Base-by-base conservation (phyloP, 2,113 vertebrate species). In the Pithys albifrons region DNA sequence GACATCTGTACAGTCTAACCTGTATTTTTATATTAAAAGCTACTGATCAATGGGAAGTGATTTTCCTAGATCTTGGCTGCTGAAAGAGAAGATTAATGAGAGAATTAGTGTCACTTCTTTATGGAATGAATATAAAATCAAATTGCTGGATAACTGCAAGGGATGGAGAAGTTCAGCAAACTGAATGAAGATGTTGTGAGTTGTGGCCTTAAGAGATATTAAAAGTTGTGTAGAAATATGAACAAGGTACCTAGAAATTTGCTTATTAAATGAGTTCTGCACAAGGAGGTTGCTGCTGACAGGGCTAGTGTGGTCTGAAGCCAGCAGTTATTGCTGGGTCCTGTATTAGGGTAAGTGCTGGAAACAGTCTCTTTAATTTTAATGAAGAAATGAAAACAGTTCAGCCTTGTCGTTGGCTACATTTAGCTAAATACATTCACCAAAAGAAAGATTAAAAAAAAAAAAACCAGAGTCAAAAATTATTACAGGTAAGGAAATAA, bases 51-150 rank as follows among this genome's bases (percentile, higher is more conserved):
- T 96, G 83, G 49, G 82, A 95, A 93, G 76, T 75, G 65, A 91
- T 55, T 94, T 96, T 91, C 73, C 92, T 93, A 90, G 66, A 81
- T 93, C 91, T 93, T 91, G 88, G 73, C 86, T 94, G 70, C 80
- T 93, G 71, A 93, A 90, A 78, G 79, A 90, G 94, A 89, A 96
- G 92, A 96, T 97, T 94, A 96, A 93, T 90, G 93, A 78, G 88
- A 87, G 80, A 96, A 89, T 91, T 91, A 94, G 35, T 72, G 92
- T 91, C 88, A 76, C 65, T 93, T 77, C 73, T 94, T 93, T 92
- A 76, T 6, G 15, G 80, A 84, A 75, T 87, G 73, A 81, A 89
- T 93, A 87, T 91, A 94, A 96, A 94, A 84, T 84, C 65, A 94
- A 95, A 93, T 85, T 92, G 70, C 80, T 70, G 75, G 91, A 87